A percentile compares a stretch with the other conserved stretches of the same genome.
These are phyloP conservation scores for Mycogona germanica DNA, from an alignment of 2,888 invertebrate genomes.

Conservation along the genomic window DNA sequence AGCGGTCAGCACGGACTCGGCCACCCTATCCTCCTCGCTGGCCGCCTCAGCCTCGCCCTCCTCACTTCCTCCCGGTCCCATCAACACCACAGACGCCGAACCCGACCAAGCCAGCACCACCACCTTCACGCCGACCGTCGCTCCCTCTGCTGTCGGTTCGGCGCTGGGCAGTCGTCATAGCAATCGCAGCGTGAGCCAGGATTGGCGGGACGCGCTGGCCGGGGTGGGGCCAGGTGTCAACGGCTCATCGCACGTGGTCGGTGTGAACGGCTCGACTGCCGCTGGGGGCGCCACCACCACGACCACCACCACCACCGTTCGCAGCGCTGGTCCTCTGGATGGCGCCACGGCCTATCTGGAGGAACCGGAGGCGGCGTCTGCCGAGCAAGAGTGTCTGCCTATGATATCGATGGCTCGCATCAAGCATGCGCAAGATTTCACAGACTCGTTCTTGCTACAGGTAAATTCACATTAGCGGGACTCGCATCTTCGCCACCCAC, in stretches of 20 bases:
- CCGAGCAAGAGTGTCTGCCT: constrained; percentile 20
- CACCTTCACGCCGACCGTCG: not conserved
- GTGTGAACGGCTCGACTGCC: not conserved
- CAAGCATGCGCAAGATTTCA: constrained; percentile 37
- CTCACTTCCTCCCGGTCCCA: not conserved
- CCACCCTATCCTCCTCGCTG: not conserved
- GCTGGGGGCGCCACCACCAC: not conserved
- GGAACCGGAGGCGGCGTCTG: not conserved
- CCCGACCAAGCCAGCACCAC: too few species aligned
- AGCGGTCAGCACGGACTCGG: too few species aligned
- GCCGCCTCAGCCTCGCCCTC: not conserved
- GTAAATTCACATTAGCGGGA: too few species aligned
- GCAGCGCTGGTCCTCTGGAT: not conserved
- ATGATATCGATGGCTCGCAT: constrained; percentile 23
- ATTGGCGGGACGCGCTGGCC: constrained; percentile 13
- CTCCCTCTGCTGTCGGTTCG: not conserved
- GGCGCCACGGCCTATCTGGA: not conserved
- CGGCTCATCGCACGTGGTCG: not conserved
- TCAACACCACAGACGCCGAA: too few species aligned
- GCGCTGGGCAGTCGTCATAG: constrained; percentile 14
- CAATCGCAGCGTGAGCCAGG: constrained; percentile 17
- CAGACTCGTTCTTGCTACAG: constrained; percentile 38
- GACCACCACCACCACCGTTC: not conserved
- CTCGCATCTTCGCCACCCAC: too few species aligned
- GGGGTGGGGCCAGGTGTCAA: not conserved